Evolutionary conservation across 2,888 invertebrate species (phyloP).

Genomic region (Elaeidobius kamerunicus): DNA sequence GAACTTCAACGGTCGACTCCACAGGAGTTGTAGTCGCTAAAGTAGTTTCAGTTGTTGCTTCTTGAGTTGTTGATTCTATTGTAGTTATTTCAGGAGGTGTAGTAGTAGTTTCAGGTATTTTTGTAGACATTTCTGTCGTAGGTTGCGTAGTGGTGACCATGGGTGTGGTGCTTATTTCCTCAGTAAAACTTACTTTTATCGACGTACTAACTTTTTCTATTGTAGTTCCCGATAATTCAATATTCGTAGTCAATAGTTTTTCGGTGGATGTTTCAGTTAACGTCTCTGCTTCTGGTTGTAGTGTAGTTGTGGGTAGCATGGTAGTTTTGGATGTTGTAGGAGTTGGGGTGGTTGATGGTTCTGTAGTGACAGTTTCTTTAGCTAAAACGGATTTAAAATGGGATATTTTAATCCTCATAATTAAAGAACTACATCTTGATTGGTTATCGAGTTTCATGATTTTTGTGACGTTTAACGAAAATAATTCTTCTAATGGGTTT

Average conservation of each 20-base stretch:
- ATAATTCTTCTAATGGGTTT: too few relatives aligned
- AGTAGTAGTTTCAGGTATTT: constrained; percentile 10
- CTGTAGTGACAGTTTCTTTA: too few relatives aligned
- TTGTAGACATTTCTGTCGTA: constrained; percentile 4
- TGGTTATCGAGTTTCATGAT: too few relatives aligned
- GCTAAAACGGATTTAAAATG: too few relatives aligned
- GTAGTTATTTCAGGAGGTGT: constrained; percentile 8
- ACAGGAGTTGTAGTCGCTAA: not conserved
- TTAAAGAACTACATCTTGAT: too few relatives aligned
- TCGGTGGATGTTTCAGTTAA: not conserved
- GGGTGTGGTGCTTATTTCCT: too few relatives aligned
- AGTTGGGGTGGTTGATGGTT: constrained; percentile 21
- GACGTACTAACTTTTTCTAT: too few relatives aligned
- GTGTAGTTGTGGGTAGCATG: not conserved
- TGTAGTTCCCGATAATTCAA: too few relatives aligned
- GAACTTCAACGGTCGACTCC: not conserved
- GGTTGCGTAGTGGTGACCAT: not conserved
- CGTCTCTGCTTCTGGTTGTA: not conserved
- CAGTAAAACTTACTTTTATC: too few relatives aligned
- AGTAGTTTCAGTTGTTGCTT: constrained; percentile 3
- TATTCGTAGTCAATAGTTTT: not conserved
- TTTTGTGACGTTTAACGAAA: too few relatives aligned
- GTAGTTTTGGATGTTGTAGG: constrained; percentile 16
- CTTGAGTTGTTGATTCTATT: constrained; percentile 11
- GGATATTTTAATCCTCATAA: too few relatives aligned